Evolutionary conservation across 2,888 invertebrate species (phyloP), one percentile per base, ranked within the genome.

Genomic region (Amitus sp.): DNA sequence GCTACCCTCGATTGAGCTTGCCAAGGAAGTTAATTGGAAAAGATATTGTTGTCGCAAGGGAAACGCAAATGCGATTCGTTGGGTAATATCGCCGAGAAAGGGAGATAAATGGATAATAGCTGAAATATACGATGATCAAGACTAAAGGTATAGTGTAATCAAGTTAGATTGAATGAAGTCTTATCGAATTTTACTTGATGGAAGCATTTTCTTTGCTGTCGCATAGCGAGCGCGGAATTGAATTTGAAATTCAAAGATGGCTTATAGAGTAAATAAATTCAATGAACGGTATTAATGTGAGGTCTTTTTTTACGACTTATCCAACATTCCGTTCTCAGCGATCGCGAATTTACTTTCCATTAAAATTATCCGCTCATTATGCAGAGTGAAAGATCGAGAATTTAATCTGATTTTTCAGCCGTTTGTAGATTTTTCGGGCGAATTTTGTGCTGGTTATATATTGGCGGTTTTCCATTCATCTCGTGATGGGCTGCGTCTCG

Each of bases 181-280:
- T 43, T 43, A 43, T 43, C 13, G 43, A 27, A 43, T 43, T 43
- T 43, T 27, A 43, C 43, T 43, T 27, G 43, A 43, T 19, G n/a
- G 12, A 43, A 43, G 43, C 23, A 13, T 42, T 42, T 42, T 20
- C 42, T 43, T 23, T 27, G 7, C 4, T 3, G 23, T 10, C n/a
- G 43, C 23, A 23, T 12, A 20, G 13, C 13, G 27, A 27, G 23
- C n/a, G 12, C 18, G 20, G 12, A 43, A 43, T 27, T 23, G 5
- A 43, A 43, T 43, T 43, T 43, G 43, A 23, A 43, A 42, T 43
- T 43, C 43, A 43, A 23, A 43, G 43, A 23, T 43, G 23, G 12
- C 23, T 43, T 23, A 19, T 15, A 37, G 15, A 37, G 37, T 37
- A 15, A 37, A 37, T 15, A 37, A 37, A 37, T 37, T 15, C 37